Base-by-base conservation (phyloP, 2,113 vertebrate genomes). In the Oryzias curvinotus region DNA sequence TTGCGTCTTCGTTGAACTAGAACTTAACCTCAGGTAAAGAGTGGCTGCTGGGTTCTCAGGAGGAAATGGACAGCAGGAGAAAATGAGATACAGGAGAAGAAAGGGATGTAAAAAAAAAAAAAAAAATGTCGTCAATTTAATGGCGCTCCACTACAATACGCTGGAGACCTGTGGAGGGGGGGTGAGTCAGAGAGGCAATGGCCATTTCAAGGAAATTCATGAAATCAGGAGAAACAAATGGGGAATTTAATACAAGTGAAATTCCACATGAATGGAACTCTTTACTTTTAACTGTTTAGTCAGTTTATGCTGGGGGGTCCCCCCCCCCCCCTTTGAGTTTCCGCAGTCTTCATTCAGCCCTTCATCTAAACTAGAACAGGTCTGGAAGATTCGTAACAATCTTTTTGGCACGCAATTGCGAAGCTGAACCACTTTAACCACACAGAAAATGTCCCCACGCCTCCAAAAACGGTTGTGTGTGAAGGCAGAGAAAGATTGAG, bases 381-480 rank as follows among this genome's bases (percentile, higher is more conserved):
- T 19, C 47, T 18, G n/a, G n/a, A n/a, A 48, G 47, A 48, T 48
- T 48, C 19, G 17, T n/a, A 18, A 17, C 12, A 17, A 45, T 48
- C n/a, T 48, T 48, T 45, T 41, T 52, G 13, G 36, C 56, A 7
- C 47, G 71, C 58, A 81, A 80, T 81, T 80, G 69, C 62, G 80
- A 63, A 68, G 52, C 45, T 58, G 49, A 81, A 84, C 81, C 81
- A 62, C 77, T 77, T 36, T 77, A 79, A 85, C 85, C 83, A 6
- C 79, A 83, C 74, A 81, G 79, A 85, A 77, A 83, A 85, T 82
- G 80, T 81, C 80, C 66, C 79, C 78, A 87, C 81, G 63, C 77
- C 85, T 79, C 83, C 73, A 46, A 79, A 71, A 81, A 80, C 81
- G 71, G 81, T 75, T 58, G 51, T 46, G 49, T 47, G 42, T 57